These are phyloP conservation scores for Cardiocondyla obscurior DNA, from an alignment of 1,140 invertebrate genomes.

Conservation along the genomic window DNA sequence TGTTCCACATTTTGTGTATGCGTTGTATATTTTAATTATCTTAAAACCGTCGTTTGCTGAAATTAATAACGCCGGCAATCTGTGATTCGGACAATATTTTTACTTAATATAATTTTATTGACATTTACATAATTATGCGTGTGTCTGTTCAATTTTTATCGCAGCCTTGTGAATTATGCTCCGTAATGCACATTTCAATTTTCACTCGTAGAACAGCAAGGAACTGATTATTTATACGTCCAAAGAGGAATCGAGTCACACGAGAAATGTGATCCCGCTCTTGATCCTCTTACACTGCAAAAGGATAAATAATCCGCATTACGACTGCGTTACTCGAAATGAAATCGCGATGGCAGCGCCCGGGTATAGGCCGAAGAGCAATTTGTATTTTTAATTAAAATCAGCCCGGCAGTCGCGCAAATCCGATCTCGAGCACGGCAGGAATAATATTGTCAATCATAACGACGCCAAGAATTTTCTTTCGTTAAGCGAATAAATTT, in stretches of 20 bases:
- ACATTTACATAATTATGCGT: slow-evolving; percentile 1
- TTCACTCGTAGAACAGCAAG: background rate
- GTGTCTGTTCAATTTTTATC: background rate
- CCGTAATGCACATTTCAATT: background rate
- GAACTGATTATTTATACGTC: slow-evolving; percentile 4
- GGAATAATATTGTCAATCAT: slow-evolving; percentile 51
- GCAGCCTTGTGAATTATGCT: background rate
- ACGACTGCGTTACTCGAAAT: slow-evolving; percentile 15
- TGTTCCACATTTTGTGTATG: background rate
- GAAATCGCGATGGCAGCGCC: slow-evolving; percentile 11
- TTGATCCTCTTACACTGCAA: slow-evolving; percentile 30
- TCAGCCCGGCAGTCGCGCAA: slow-evolving; percentile 15
- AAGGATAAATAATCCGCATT: slow-evolving; percentile 34
- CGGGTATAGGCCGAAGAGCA: slow-evolving; percentile 13
- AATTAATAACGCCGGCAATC: background rate
- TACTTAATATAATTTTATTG: background rate
- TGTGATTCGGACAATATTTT: background rate
- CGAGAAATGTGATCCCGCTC: slow-evolving; percentile 1
- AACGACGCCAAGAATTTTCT: slow-evolving; percentile 8
- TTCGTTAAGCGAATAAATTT: slow-evolving; percentile 46
- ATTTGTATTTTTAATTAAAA: slow-evolving; percentile 60
- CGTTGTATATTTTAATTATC: background rate
- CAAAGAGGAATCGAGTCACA: background rate
- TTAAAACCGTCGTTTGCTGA: background rate
- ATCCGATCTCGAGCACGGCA: background rate